Conservation (phyloP, 2,888 invertebrate species). For the Drosophila anceps region DNA sequence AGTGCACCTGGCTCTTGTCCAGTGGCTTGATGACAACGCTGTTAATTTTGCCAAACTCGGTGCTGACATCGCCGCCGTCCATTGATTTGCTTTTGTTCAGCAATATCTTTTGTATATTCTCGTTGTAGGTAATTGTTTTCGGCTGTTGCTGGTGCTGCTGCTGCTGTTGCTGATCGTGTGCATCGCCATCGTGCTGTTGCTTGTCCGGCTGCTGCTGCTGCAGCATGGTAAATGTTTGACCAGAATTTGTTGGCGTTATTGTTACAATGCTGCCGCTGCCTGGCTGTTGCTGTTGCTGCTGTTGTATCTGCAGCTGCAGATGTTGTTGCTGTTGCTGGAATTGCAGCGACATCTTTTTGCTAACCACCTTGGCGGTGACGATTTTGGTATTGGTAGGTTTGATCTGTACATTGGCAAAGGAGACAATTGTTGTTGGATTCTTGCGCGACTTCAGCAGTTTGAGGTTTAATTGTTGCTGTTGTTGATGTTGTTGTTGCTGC, state of each 20-base stretch:
- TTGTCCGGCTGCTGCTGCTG: conserved; percentile 29
- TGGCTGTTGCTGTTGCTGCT: conserved; percentile 37
- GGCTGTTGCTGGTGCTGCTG: conserved; percentile 41
- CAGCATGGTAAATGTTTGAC: conserved; percentile 65
- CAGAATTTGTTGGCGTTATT: conserved; percentile 75
- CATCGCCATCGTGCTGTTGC: conserved; percentile 26
- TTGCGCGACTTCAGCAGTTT: conserved; percentile 82
- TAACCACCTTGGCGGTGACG: conserved; percentile 85
- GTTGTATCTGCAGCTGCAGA: conserved; percentile 47
- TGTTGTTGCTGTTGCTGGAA: conserved; percentile 62
- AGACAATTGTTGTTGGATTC: conserved; percentile 83
- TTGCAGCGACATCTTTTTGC: conserved; percentile 82
- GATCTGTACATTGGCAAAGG: conserved; percentile 83
- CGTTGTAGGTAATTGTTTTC: conserved; percentile 60
- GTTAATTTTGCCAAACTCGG: conserved; percentile 64
- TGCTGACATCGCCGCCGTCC: conserved; percentile 36
- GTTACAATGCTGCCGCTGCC: conserved; percentile 86
- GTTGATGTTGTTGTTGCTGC: conserved; percentile 61
- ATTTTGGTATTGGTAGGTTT: conserved; percentile 85
- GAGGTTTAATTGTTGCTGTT: conserved; percentile 77
- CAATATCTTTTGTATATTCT: conserved; percentile 72
- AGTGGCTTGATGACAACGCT: conserved; percentile 70
- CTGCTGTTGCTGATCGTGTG: conserved; percentile 34
- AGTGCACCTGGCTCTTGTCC: conserved; percentile 62
- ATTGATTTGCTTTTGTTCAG: conserved; percentile 65